Base-by-base conservation (phyloP, 2,888 invertebrate species). In the Noctuana brunneofusca region DNA sequence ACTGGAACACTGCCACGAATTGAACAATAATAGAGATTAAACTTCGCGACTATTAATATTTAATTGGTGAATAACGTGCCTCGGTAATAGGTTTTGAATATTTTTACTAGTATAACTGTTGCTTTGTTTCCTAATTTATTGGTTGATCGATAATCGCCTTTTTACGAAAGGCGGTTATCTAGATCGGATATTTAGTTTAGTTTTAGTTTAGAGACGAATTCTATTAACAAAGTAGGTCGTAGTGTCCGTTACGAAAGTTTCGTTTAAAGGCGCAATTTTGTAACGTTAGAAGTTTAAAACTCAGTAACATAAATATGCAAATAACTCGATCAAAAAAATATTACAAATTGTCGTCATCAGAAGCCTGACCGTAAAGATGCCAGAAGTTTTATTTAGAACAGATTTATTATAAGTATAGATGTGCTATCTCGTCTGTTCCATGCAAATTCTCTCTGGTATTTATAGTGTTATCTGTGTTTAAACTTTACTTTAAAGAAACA, bases 21-120 rank as follows among this genome's bases (percentile, higher is more conserved):
- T 27, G 11, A n/a, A 27, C 50, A n/a, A 50, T 11, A 14, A 27
- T 27, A 5, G 14, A 27, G 16, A 27, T 24, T 50, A 27, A 50
- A 50, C 27, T 22, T 50, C 14, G 24, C 50, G 50, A 14, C 50
- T 50, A 27, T 50, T 50, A 27, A 27, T 50, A 16, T 16, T 49
- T 49, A 22, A 49, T 49, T 27, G 22, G 22, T 27, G 27, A 14
- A 49, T 27, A 49, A 24, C 49, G n/a, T 49, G 27, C 49, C 49
- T 24, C 5, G 27, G 27, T 2, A 50, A 27, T 50, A 50, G 22
- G n/a, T 27, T 50, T 50, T 50, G n/a, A 24, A 14, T 49, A 50
- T 27, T 50, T 50, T 14, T 50, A n/a, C n/a, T n/a, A n/a, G n/a
- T n/a, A 14, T 50, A 24, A 48, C 20, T 48, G 24, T 48, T 48